These are phyloP conservation scores for Spongia lamella DNA, from an alignment of 37 sponge, comb jelly and placozoan species.

Conservation along the genomic window DNA sequence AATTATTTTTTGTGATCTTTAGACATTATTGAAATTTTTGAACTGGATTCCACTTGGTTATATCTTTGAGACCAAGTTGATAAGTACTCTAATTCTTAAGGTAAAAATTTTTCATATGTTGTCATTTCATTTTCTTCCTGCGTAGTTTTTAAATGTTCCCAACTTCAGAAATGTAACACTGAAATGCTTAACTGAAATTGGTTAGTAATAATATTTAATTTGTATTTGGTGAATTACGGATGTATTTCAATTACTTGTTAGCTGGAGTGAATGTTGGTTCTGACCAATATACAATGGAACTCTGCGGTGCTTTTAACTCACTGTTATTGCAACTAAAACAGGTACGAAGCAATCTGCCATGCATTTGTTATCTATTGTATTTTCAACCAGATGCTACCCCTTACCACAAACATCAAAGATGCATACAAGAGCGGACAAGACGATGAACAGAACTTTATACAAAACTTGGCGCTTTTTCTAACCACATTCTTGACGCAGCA, in stretches of 20 bases:
- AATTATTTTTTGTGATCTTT: background rate
- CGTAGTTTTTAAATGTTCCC: slow-evolving; percentile 91
- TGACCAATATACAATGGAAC: slow-evolving; percentile 78
- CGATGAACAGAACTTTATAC: slow-evolving; percentile 97
- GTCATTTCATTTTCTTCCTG: background rate
- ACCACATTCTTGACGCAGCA: slow-evolving; percentile 94
- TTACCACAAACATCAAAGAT: slow-evolving; percentile 86
- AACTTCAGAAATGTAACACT: slow-evolving; percentile 96
- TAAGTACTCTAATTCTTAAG: slow-evolving; percentile 92
- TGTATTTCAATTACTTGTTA: too few species aligned
- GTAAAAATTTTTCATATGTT: slow-evolving; percentile 20
- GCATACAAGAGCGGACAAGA: slow-evolving; percentile 93
- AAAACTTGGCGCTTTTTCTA: slow-evolving; percentile 93
- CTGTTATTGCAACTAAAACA: slow-evolving; percentile 90
- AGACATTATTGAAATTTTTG: slow-evolving; percentile 87
- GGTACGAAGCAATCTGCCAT: slow-evolving; percentile 24
- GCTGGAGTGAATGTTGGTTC: background rate
- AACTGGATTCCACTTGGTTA: slow-evolving; percentile 99
- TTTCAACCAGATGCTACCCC: slow-evolving; percentile 96
- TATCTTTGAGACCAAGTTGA: slow-evolving; percentile 98
- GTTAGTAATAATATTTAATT: slow-evolving; percentile 26
- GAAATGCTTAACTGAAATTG: slow-evolving; percentile 96
- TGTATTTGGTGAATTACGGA: background rate
- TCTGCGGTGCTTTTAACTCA: slow-evolving; percentile 78
- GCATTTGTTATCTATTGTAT: too few species aligned